Evolutionary conservation across 2,113 vertebrate genomes (phyloP).

Genomic region (Odocoileus virginianus): DNA sequence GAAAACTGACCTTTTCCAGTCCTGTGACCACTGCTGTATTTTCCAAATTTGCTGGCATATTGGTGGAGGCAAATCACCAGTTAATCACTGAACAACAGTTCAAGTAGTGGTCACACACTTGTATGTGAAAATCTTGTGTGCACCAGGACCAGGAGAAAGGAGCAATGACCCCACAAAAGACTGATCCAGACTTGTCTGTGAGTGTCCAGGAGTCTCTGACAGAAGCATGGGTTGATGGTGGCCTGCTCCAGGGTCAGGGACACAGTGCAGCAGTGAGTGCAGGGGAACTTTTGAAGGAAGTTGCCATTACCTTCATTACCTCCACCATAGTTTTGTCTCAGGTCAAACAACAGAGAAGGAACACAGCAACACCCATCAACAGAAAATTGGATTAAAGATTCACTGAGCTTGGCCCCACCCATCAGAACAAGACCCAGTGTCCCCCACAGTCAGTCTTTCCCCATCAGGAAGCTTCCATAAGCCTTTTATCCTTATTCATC

Average conservation of each 20-base stretch:
- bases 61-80: neutral
- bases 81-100: neutral
- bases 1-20: neutral
- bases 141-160: neutral
- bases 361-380: neutral
- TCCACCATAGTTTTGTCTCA: neutral
- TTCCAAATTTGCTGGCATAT: neutral
- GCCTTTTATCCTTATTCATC: neutral
- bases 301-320: neutral
- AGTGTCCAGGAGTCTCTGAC: neutral
- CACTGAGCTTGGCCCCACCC: neutral
- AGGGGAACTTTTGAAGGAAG: neutral
- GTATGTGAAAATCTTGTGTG: neutral
- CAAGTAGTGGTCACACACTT: neutral
- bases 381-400: neutral
- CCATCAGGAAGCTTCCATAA: neutral
- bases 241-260: neutral
- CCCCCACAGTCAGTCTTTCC: neutral
- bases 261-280: neutral
- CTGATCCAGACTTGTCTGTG: neutral
- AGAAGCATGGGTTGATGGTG: neutral
- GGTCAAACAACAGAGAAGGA: neutral
- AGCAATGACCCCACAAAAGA: neutral
- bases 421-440: neutral
- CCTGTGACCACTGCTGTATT: neutral